Percentiles rank a stretch among this genome's conserved stretches.
Evolutionary conservation across 64 coral and sea anemone species (phyloP).

Genomic region (Astreopora myriophthalma): DNA sequence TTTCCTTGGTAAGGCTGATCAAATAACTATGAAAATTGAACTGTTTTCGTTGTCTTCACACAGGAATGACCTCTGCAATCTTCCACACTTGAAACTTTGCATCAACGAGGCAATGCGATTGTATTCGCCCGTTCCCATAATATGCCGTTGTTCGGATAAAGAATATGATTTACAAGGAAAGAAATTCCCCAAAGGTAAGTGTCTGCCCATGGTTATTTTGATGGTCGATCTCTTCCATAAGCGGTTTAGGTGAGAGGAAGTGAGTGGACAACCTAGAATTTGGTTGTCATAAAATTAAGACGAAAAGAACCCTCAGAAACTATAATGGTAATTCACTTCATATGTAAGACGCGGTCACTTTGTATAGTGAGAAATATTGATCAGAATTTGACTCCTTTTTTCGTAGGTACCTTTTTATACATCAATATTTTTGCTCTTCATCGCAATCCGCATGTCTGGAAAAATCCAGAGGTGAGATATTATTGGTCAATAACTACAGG

Average conservation of each 20-base stretch:
- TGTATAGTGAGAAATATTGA: background rate
- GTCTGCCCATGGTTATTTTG: no score
- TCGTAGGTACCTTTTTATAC: slow-evolving; percentile 62
- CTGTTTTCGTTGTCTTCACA: background rate
- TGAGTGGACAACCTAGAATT: no score
- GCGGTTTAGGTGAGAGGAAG: no score
- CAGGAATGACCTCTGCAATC: slow-evolving; percentile 17
- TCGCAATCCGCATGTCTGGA: slow-evolving; percentile 67
- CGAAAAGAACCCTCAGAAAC: no score
- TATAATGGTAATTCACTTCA: no score
- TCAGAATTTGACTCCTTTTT: background rate
- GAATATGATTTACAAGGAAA: slow-evolving; percentile 57
- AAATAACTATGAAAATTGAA: no score
- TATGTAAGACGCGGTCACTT: no score
- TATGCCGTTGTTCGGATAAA: slow-evolving; percentile 55
- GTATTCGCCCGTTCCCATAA: slow-evolving; percentile 68
- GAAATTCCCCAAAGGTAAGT: slow-evolving; percentile 53
- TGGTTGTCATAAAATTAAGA: no score
- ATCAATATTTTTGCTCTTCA: slow-evolving; percentile 66
- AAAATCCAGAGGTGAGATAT: slow-evolving; percentile 57
- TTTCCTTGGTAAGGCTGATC: no score
- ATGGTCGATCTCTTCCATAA: no score
- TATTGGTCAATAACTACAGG: background rate
- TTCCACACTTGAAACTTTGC: slow-evolving; percentile 48
- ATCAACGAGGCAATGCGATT: slow-evolving; percentile 78